A percentile compares a stretch with the other conserved stretches of the same genome.
Conservation (phyloP, 1,140 invertebrate genomes). For the Cydia splendana region DNA sequence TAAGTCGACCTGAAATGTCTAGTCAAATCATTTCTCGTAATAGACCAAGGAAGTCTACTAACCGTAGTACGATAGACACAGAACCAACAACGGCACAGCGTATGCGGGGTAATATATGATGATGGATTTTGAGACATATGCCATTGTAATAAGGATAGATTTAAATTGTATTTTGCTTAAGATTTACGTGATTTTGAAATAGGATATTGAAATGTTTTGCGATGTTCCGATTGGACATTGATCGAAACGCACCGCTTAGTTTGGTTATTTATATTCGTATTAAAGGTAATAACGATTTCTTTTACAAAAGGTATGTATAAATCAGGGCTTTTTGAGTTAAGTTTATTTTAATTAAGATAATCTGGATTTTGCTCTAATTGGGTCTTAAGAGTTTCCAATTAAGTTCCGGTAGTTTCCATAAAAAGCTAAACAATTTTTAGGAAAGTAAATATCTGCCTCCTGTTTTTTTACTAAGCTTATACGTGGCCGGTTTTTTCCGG, state of each 20-base stretch:
- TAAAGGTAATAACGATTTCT: neutral
- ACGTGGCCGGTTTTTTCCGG: neutral
- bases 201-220: neutral
- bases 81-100: neutral
- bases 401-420: no score
- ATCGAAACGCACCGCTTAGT: constrained; percentile 15
- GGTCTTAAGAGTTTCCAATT: no score
- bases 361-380: neutral
- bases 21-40: neutral
- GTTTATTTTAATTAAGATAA: no score
- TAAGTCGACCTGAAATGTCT: neutral
- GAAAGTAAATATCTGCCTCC: neutral
- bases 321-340: no score
- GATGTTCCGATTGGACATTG: constrained; percentile 2
- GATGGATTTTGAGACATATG: neutral
- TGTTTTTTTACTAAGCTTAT: neutral
- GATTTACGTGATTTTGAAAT: neutral
- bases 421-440: no score
- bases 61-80: constrained; percentile 9
- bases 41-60: constrained; percentile 18
- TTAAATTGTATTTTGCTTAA: neutral
- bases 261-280: neutral
- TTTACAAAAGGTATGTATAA: neutral
- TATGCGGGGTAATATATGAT: neutral
- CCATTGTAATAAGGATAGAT: neutral